Evolutionary conservation across 2,113 vertebrate species (phyloP).

Genomic region (Erythrolamprus reginae): DNA sequence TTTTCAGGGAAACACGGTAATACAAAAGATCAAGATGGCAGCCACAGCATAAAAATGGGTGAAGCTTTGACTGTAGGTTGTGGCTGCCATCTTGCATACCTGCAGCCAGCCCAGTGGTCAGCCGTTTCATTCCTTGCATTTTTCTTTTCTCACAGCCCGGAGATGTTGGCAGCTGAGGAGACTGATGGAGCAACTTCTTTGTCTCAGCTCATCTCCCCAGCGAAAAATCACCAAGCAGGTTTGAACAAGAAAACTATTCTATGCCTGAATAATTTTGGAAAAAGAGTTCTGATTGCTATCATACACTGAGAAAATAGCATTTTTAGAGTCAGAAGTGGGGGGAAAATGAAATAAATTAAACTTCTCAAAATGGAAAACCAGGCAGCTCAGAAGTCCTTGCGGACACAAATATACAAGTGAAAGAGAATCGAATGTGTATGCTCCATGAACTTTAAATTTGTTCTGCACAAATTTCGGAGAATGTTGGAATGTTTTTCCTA

Average conservation of each 20-base stretch:
- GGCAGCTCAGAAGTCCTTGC: not conserved
- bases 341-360: not conserved
- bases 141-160: conserved; percentile 25
- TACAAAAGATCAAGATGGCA: not conserved
- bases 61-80: not conserved
- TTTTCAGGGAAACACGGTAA: not conserved
- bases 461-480: not conserved
- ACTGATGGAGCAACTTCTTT: conserved; percentile 53
- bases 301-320: not conserved
- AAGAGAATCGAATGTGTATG: not conserved
- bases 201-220: conserved; percentile 28
- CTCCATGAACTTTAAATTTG: not conserved
- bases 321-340: not conserved
- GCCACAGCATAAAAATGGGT: not conserved
- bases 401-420: not conserved
- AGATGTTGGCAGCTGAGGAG: conserved; percentile 46
- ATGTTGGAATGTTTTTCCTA: not conserved
- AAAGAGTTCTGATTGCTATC: not conserved
- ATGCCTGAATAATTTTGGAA: not conserved
- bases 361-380: not conserved
- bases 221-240: conserved; percentile 45
- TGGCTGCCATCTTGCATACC: not conserved
- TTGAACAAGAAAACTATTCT: conserved; percentile 5
- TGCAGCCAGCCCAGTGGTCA: not conserved
- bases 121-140: not conserved